phyloP scores from a whole-genome alignment of 1,140 invertebrate species.

The Conus ventricosus region DNA sequence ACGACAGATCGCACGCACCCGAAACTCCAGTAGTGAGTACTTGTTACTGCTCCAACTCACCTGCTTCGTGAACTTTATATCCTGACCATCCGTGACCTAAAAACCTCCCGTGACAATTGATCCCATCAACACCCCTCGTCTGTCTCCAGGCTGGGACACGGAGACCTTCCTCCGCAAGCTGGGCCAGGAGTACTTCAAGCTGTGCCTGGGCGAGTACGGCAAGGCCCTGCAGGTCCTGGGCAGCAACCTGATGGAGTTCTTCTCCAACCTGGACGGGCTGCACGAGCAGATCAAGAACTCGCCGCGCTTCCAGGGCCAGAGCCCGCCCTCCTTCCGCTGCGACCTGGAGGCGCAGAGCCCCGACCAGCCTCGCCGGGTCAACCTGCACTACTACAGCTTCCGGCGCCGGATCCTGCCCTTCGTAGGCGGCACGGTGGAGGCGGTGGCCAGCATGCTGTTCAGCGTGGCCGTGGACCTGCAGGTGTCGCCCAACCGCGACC shows the following conservation, averaged over 20 bases:
- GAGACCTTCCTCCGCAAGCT: slow-evolving; percentile 47
- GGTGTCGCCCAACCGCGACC: slow-evolving; percentile 48
- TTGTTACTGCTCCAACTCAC: no score
- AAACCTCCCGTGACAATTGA: not conserved
- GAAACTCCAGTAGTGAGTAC: no score
- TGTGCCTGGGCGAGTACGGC: slow-evolving; percentile 67
- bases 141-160: slow-evolving; percentile 40
- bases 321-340: slow-evolving; percentile 73
- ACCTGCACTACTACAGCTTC: slow-evolving; percentile 73
- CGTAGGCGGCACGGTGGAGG: slow-evolving; percentile 70
- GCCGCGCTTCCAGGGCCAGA: slow-evolving; percentile 58
- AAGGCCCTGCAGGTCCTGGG: slow-evolving; percentile 67
- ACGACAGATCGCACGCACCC: no score
- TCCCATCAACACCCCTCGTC: not conserved
- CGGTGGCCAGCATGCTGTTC: slow-evolving; percentile 83
- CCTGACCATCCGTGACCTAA: no score
- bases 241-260: slow-evolving; percentile 71
- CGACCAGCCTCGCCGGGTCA: slow-evolving; percentile 44
- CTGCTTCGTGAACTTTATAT: no score
- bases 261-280: slow-evolving; percentile 71
- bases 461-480: slow-evolving; percentile 49
- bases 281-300: slow-evolving; percentile 69
- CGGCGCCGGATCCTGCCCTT: slow-evolving; percentile 67
- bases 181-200: slow-evolving; percentile 65
- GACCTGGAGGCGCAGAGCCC: slow-evolving; percentile 74